These are phyloP conservation scores for Tholera decimalis DNA, from an alignment of 2,888 invertebrate genomes.

Conservation along the genomic window DNA sequence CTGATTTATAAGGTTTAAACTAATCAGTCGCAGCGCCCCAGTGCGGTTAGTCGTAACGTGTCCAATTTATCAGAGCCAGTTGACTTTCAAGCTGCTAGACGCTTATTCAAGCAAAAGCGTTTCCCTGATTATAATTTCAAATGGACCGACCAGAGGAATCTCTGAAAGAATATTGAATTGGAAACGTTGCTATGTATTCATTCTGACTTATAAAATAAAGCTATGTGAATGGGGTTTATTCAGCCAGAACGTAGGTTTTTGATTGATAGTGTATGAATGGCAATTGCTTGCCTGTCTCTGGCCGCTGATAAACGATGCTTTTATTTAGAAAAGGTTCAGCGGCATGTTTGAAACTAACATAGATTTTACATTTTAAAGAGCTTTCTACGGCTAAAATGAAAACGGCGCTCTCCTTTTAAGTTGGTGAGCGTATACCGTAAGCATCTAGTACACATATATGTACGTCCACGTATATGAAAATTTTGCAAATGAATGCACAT, in stretches of 20 bases:
- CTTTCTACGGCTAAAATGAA: constrained; percentile 18
- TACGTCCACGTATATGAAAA: constrained; percentile 32
- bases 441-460: too few species aligned
- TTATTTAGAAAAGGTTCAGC: constrained; percentile 19
- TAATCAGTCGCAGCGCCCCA: constrained; percentile 50
- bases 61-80: constrained; percentile 58
- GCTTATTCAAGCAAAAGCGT: constrained; percentile 63
- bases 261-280: constrained; percentile 48
- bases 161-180: constrained; percentile 60
- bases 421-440: constrained; percentile 32
- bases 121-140: constrained; percentile 73
- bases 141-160: constrained; percentile 56
- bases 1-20: constrained; percentile 58
- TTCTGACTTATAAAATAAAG: constrained; percentile 50
- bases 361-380: constrained; percentile 16
- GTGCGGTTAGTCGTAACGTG: constrained; percentile 47
- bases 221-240: constrained; percentile 31
- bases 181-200: constrained; percentile 49
- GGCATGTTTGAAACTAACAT: constrained; percentile 13
- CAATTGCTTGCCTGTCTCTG: constrained; percentile 28
- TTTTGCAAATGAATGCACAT: constrained; percentile 51
- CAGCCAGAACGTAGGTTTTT: constrained; percentile 41
- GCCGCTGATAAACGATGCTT: constrained; percentile 38
- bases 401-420: constrained; percentile 6
- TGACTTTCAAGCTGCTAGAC: constrained; percentile 58